Percentiles rank a stretch among this genome's conserved stretches.
phyloP scores from a whole-genome alignment of 2,797 vertebrate species.

The Phataginus tricuspis region DNA sequence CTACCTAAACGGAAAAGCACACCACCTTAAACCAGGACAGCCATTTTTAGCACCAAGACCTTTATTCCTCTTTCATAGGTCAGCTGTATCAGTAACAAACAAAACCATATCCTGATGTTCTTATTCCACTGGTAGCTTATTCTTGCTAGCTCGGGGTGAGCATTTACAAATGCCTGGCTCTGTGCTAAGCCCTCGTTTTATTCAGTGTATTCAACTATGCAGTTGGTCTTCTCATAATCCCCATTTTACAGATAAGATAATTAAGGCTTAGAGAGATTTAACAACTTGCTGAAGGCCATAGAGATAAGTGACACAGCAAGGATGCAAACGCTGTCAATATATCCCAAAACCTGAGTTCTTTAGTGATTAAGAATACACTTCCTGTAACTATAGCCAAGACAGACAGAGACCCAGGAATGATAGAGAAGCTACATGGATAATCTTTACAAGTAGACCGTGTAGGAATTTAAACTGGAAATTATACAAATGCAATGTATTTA shows the following conservation, averaged over 20 bases:
- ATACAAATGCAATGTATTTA: background rate
- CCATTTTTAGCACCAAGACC: background rate
- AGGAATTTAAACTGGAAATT: background rate
- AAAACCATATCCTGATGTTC: background rate
- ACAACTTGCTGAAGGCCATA: background rate
- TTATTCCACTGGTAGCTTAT: background rate
- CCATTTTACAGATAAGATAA: conserved; percentile 1
- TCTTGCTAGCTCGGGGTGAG: background rate
- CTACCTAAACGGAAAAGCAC: background rate
- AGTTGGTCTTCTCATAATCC: background rate
- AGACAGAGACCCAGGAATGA: background rate
- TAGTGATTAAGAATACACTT: background rate
- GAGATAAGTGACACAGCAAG: background rate
- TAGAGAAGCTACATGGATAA: background rate
- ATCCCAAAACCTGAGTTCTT: background rate
- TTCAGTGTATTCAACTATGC: background rate
- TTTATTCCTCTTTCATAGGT: background rate
- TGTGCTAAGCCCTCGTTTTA: background rate
- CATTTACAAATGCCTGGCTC: background rate
- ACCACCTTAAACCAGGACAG: background rate
- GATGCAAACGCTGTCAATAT: background rate
- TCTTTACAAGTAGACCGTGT: background rate
- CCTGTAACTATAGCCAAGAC: background rate
- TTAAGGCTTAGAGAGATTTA: background rate
- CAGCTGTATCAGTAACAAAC: background rate